Conservation (phyloP, 1,140 invertebrate species). For the Nephila pilipes region DNA sequence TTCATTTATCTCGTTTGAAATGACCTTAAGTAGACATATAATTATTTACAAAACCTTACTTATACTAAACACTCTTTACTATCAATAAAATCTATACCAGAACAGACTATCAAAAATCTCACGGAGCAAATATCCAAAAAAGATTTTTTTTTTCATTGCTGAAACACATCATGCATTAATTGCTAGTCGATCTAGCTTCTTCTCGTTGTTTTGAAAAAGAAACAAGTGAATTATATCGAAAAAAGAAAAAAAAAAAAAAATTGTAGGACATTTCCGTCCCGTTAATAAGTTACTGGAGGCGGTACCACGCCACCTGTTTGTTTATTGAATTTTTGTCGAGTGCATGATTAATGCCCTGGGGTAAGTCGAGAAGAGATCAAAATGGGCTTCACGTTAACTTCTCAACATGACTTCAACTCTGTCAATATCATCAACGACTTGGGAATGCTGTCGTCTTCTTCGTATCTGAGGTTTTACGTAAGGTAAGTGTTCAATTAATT, state of each 20-base stretch:
- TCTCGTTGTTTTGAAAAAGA: neutral
- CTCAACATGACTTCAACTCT: neutral
- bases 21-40: neutral
- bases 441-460: neutral
- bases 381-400: neutral
- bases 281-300: neutral
- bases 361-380: conserved; percentile 6
- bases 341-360: conserved; percentile 5
- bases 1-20: too few relatives aligned
- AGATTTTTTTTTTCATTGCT: neutral
- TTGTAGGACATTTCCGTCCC: neutral
- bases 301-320: neutral
- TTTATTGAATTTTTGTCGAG: conserved; percentile 20
- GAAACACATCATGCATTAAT: neutral
- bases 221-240: neutral
- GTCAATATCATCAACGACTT: neutral
- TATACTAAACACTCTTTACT: neutral
- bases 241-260: neutral
- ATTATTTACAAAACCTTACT: neutral
- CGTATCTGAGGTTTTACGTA: neutral
- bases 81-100: neutral
- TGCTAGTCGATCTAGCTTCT: neutral
- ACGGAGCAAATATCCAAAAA: neutral
- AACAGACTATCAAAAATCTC: neutral
- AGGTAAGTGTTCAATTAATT: neutral